Conservation (phyloP, 2,113 vertebrate species). For the Atractosteus spatula region DNA sequence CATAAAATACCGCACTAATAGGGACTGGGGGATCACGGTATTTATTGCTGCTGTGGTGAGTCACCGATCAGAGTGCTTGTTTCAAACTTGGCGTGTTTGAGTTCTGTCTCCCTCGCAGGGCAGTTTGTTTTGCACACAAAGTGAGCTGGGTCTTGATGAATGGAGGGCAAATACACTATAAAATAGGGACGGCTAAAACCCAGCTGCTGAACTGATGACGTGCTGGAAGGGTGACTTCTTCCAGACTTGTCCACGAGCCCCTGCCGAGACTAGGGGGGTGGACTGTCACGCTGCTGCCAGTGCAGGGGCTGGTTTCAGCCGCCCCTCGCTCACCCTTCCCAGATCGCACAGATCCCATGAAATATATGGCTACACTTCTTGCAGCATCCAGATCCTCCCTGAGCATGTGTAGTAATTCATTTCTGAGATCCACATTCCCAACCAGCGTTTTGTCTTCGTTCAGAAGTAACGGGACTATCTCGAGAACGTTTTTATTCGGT, state of each 20-base stretch:
- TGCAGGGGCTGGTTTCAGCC: background rate
- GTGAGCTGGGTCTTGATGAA: background rate
- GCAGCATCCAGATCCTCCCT: background rate
- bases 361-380: background rate
- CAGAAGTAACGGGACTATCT: no score
- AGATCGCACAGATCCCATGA: background rate
- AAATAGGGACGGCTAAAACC: background rate
- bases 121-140: background rate
- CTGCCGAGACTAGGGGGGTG: background rate
- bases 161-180: background rate
- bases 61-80: no score
- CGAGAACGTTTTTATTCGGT: no score
- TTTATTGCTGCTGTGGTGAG: background rate
- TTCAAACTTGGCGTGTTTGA: background rate
- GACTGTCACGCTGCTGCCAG: background rate
- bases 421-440: no score
- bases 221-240: background rate
- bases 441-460: no score
- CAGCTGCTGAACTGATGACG: background rate
- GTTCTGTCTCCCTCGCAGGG: background rate
- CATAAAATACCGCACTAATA: no score
- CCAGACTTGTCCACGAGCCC: background rate
- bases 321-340: background rate
- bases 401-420: background rate
- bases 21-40: background rate